A percentile compares a stretch with the other conserved stretches of the same genome.
Conservation (phyloP, 2,797 vertebrate species). For the Tokudaia tokunoshimensis region DNA sequence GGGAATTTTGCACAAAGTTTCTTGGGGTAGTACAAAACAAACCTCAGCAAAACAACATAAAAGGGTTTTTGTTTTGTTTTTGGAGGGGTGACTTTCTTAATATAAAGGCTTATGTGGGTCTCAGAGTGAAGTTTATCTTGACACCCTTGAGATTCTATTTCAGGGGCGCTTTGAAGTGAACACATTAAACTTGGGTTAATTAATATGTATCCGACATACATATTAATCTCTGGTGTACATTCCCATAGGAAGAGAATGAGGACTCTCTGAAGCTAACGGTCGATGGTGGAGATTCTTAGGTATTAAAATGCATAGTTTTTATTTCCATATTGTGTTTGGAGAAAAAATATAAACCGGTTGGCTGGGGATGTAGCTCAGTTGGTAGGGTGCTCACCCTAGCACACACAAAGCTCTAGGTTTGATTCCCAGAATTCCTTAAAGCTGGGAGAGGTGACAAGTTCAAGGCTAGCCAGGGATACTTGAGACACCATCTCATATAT, state of each 20-base stretch:
- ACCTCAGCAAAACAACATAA: slow-evolving; percentile 34
- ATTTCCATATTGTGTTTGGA: slow-evolving; percentile 39
- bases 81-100: background rate
- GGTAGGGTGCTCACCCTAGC: background rate
- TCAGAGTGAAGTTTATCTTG: background rate
- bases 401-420: background rate
- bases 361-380: background rate
- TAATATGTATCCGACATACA: background rate
- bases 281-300: background rate
- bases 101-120: slow-evolving; percentile 2
- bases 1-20: slow-evolving; percentile 59
- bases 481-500: background rate
- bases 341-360: slow-evolving; percentile 4
- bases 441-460: background rate
- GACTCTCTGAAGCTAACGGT: background rate
- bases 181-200: background rate
- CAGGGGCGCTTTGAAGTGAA: slow-evolving; percentile 57
- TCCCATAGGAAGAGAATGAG: slow-evolving; percentile 16
- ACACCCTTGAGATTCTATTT: background rate
- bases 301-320: slow-evolving; percentile 27
- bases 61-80: background rate
- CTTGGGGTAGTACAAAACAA: slow-evolving; percentile 65
- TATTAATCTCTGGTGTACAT: slow-evolving; percentile 27
- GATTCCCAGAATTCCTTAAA: background rate
- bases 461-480: background rate